Base-by-base conservation (phyloP, 2,888 invertebrate genomes). In the Cheilosia variabilis region DNA sequence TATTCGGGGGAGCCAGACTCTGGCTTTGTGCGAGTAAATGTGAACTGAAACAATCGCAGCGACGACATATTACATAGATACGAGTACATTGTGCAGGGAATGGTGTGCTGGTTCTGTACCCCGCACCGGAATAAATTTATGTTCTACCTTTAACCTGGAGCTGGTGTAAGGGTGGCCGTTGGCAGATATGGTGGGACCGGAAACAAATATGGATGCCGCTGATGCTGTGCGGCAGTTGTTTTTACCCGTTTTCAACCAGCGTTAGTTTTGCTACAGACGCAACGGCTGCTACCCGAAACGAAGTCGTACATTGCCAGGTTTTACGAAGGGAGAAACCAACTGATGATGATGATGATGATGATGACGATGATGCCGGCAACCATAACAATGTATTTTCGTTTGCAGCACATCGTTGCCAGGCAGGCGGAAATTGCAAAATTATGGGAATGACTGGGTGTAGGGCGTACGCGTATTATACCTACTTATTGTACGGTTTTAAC, bases 361-460 rank as follows among this genome's bases (percentile, higher is more conserved):
- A 31, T 31, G 31, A 31, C 31, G 31, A 57, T 58, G 80, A 52
- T 72, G 72, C 43, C 76, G 62, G 76, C 72, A 72, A 81, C 76
- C 76, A 86, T 86, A 86, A 81, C 86, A 86, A 72, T 76, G 80
- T 81, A 68, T 81, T 80, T 72, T 62, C 66, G 52, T 81, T 81
- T 62, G 55, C 76, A 77, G 50, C 57, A 57, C 69, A 62, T 66
- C 79, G 71, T 84, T 84, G 84, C 84, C 84, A 84, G 86, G 86
- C 68, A 53, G 69, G 57, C 60, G 79, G 81, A 81, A 80, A 68
- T 72, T 65, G 68, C 63, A 81, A 76, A 81, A 84, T 84, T 34
- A 79, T 76, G 62, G 41, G 71, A 79, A 65, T 17, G 55, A 45
- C 31, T 57, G 55, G 17, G 10, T 15, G n/a, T 45, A n/a, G 43